These are phyloP conservation scores for Hystrix brachyura DNA, from an alignment of 2,113 vertebrate species.

Conservation along the genomic window DNA sequence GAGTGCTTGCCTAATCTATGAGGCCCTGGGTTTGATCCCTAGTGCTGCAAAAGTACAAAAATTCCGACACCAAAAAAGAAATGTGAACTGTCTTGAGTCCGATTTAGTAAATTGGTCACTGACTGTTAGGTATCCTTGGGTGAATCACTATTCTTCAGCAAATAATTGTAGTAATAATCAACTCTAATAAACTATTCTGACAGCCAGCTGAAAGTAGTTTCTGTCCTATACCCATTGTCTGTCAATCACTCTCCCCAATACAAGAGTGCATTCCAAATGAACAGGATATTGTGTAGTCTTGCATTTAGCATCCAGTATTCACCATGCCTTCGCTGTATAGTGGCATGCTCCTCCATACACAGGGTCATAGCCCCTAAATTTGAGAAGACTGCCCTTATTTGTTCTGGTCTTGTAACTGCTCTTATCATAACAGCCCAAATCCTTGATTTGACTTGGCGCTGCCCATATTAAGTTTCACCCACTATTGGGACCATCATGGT, in stretches of 20 bases:
- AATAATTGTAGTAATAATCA: slow-evolving; percentile 6
- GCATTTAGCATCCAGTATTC: not conserved
- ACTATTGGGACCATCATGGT: not conserved
- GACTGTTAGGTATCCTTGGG: not conserved
- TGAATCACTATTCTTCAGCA: not conserved
- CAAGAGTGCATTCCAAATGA: not conserved
- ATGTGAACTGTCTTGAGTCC: not conserved
- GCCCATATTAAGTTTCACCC: not conserved
- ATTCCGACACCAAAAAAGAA: not conserved
- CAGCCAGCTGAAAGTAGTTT: not conserved
- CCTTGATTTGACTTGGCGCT: not conserved
- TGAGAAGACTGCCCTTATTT: not conserved
- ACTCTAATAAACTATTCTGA: not conserved
- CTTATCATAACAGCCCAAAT: not conserved
- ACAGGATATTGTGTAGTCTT: not conserved
- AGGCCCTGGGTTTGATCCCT: not conserved
- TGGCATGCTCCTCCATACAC: fast-evolving
- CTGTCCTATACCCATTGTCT: not conserved
- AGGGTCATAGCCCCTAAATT: not conserved
- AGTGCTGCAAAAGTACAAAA: not conserved
- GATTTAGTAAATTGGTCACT: not conserved
- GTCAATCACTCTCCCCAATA: not conserved
- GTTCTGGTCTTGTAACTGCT: not conserved
- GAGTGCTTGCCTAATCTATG: not conserved
- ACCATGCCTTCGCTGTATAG: not conserved